Evolutionary conservation across 1,140 invertebrate species (phyloP), one percentile per base, ranked within the genome.

Genomic region (Dendroctonus ponderosae): DNA sequence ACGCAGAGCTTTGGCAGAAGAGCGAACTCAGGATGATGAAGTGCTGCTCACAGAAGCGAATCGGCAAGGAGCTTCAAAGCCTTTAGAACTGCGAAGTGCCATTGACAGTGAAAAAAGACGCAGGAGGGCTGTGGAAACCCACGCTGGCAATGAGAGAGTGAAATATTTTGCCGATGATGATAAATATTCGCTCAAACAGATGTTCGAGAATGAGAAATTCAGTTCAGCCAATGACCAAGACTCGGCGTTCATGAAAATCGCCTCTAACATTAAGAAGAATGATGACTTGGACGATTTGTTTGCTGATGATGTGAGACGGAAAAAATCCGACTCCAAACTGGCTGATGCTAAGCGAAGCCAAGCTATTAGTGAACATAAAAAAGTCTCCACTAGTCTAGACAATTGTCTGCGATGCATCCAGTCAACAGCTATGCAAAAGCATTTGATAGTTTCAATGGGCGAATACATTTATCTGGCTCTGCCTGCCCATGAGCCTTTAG

Each of bases 111-210:
- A 79, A 42, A 80, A 81, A 37, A 68, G 76, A 50, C 84, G 77
- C 61, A 83, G 83, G 78, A 85, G 87, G 79, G 84, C 80, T 80
- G 82, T 86, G 42, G 85, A 88, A 65, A 96, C 93, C 7, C 91
- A 96, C 75, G 78, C 83, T 52, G 79, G 81, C 62, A 89, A 90
- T 2, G 82, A 93, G 75, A 84, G 93, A 71, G 81, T 87, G 11
- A 85, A 88, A 62, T 96, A 96, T 80, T 97, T 94, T 83, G 85
- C 89, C 44, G 93, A 97, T 82, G 94, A 97, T 83, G 92, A 96
- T 76, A 89, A 89, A 78, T 90, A 92, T 80, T 88, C 90, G 48
- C 84, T 97, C 9, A 85, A 91, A 78, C 83, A 93, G 77, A 91
- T 97, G 90, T 96, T 97, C 79, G 86, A 94, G 80, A 83, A 86